Evolutionary conservation across 2,797 vertebrate species (phyloP), one percentile per base, ranked within the genome.

Genomic region (Amniataba percoides): DNA sequence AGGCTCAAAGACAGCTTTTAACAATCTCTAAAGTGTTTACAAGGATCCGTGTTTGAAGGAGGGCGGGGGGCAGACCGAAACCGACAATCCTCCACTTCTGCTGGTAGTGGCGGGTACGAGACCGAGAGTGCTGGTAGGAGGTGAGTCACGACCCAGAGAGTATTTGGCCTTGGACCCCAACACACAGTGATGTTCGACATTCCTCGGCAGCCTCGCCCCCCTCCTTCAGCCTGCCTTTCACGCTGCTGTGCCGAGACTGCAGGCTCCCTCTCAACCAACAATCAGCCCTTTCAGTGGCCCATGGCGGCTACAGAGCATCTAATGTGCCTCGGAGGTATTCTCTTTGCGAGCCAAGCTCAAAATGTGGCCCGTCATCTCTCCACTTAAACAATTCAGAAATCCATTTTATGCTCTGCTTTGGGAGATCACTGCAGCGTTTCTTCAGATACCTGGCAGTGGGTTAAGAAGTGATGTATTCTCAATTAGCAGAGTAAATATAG

Each of bases 221-320:
- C 81, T 78, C 80, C 66, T 70, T 86, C 83, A 84, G 83, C 68
- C 71, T 63, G 80, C 80, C 66, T 53, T 69, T 88, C 77, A 77
- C 55, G 27, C 82, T 68, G 59, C 86, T 85, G 78, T 63, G 87
- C 70, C 71, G 31, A 78, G 72, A 77, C 45, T 71, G 69, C 64
- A 80, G 77, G 66, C 88, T 83, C 56, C 74, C 76, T 89, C 84
- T 88, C 71, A 40, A 84, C 66, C 86, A 90, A 95, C 95, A 94
- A 93, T 93, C 88, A 64, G 68, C 58, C 82, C 93, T 87, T 94
- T 95, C 93, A 94, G 83, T 72, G 60, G 64, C 61, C 67, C 48
- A 27, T 18, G 64, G 81, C 82, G 79, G 84, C 77, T 1, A 31
- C 27, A 43, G 23, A 87, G 75, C 80, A 72, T 86, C 82, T 72